Base-by-base conservation (phyloP, 2,113 vertebrate species). In the Perca flavescens region DNA sequence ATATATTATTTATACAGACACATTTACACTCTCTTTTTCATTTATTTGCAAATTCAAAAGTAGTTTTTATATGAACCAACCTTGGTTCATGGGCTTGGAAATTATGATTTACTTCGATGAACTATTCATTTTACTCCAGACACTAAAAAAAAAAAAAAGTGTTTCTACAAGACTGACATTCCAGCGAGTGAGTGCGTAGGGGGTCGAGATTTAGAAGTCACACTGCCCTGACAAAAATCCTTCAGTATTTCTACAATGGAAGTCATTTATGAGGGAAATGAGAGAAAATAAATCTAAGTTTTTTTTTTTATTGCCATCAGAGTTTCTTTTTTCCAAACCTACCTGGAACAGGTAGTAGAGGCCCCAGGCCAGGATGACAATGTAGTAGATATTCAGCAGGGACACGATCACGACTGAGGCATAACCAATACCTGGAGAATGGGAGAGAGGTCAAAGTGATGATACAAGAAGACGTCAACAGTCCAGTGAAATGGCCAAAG, bases 331-430 rank as follows among this genome's bases (percentile, higher is more conserved):
- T 5, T 8, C 10, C 3, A 73, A 61, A 82, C 87, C 3, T 47
- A 93, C 93, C 89, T 93, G 97, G 95, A 98, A 97, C 90, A 99
- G 94, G 93, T 99, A 99, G 94, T 99, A 99, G 9, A 97, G 90
- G 25, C 97, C 98, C 98, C 98, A 99, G 90, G 98, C 98, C 95
- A 99, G 95, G 94, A 99, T 99, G 92, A 99, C 94, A 0, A 99
- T 99, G 95, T 99, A 99, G 95, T 99, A 99, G 70, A 99, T 94
- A 2, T 99, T 99, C 92, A 99, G 95, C 89, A 99, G 96, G 61
- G 98, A 99, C 83, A 99, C 98, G 4, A 99, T 99, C 92, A 99
- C 96, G 17, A 99, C 96, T 92, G 98, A 99, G 74, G 98, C 98
- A 22, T 99, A 99, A 94, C 98, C 98, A 69, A 99, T 99, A 94